phyloP scores from a whole-genome alignment of 2,888 invertebrate species.

The Machimus rusticus region DNA sequence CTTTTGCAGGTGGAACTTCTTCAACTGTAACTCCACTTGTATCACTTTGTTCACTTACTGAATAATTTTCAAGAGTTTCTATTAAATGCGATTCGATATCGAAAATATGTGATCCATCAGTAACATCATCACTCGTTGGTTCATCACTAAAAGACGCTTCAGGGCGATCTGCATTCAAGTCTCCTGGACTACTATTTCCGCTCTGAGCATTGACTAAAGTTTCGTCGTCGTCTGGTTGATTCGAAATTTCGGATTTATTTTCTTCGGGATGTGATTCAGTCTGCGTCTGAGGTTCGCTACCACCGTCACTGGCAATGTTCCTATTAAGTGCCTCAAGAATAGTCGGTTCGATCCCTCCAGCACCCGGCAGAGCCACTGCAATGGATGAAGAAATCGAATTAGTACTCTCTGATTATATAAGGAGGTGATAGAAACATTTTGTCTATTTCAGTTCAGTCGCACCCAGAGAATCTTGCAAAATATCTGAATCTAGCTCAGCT shows the following conservation, averaged over 20 bases:
- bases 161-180: not conserved
- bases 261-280: not conserved
- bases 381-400: conserved; percentile 43
- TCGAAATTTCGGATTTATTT: not conserved
- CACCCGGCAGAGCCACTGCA: conserved; percentile 63
- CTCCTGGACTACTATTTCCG: not conserved
- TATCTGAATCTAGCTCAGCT: not conserved
- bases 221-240: not conserved
- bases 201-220: not conserved
- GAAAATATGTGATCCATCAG: conserved; percentile 51
- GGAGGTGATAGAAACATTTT: conserved; percentile 11
- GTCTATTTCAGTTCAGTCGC: conserved; percentile 26
- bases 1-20: conserved; percentile 56
- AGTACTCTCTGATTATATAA: conserved; percentile 29
- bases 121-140: not conserved
- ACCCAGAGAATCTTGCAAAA: conserved; percentile 2
- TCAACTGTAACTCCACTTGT: conserved; percentile 55
- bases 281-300: not conserved
- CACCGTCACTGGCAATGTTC: conserved; percentile 42
- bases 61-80: conserved; percentile 56
- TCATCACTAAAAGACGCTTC: not conserved
- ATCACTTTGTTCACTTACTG: conserved; percentile 53
- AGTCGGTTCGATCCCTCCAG: conserved; percentile 58
- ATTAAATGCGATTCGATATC: conserved; percentile 61
- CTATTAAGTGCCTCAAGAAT: conserved; percentile 60